Percentiles rank a stretch among this genome's conserved stretches.
Conservation (phyloP, 2,888 invertebrate genomes). For the Eupithecia exiguata region DNA sequence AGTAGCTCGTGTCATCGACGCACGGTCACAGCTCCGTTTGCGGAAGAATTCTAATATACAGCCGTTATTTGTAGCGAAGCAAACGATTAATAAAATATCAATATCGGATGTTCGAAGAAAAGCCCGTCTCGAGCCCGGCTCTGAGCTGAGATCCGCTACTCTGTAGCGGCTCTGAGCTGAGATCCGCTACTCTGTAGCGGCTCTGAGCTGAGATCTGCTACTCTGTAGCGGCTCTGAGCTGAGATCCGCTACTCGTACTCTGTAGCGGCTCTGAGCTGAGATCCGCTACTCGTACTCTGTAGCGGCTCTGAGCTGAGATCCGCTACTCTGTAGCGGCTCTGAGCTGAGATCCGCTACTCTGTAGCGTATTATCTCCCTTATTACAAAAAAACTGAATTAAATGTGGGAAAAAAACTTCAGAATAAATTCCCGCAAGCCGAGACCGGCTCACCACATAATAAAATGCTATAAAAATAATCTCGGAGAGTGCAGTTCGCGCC, state of each 20-base stretch:
- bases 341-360: neutral
- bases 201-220: too few species aligned
- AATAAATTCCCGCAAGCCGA: neutral
- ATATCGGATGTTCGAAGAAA: slow-evolving; percentile 9
- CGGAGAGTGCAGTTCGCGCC: neutral
- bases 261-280: too few species aligned
- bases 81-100: slow-evolving; percentile 8
- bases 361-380: neutral
- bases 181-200: too few species aligned
- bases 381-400: neutral
- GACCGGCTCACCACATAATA: neutral
- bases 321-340: too few species aligned
- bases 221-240: too few species aligned
- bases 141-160: too few species aligned
- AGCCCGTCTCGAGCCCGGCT: neutral
- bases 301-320: too few species aligned
- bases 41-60: neutral
- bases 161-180: too few species aligned
- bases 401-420: neutral
- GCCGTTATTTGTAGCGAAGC: slow-evolving; percentile 9
- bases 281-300: too few species aligned
- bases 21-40: neutral
- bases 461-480: neutral
- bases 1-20: neutral
- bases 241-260: too few species aligned